Conservation (phyloP, 2,888 invertebrate species). For the Nasonovia ribisnigri region DNA sequence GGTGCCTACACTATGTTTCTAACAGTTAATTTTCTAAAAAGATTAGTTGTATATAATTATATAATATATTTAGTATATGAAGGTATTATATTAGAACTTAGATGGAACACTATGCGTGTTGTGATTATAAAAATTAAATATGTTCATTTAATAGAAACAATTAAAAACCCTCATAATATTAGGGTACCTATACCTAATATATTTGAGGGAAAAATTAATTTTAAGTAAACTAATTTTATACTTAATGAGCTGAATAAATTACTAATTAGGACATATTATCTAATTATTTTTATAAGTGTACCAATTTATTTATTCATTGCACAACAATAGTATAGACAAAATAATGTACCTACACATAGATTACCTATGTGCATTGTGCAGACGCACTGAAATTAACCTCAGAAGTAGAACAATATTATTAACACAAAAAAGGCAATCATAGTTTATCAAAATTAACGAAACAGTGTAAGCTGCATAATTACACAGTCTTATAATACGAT, state of each 20-base stretch:
- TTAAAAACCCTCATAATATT: not conserved
- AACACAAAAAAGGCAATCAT: not conserved
- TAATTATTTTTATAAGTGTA: not conserved
- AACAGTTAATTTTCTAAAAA: not conserved
- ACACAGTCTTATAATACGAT: not conserved
- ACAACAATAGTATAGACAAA: not conserved
- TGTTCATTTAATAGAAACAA: not conserved
- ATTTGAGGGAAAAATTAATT: not conserved
- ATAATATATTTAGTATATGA: not conserved
- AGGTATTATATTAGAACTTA: not conserved
- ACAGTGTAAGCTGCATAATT: not conserved
- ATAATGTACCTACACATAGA: not conserved
- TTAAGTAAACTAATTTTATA: not conserved
- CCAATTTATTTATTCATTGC: not conserved
- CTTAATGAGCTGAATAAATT: not conserved
- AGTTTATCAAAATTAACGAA: not conserved
- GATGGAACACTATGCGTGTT: not conserved
- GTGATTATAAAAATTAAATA: not conserved
- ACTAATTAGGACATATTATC: not conserved
- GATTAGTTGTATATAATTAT: not conserved
- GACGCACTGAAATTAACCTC: not conserved
- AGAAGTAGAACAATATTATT: not conserved
- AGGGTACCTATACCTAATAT: not conserved
- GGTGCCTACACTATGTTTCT: not conserved
- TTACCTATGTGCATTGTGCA: not conserved